Percentiles rank a stretch among this genome's conserved stretches.
phyloP scores from a whole-genome alignment of 2,113 vertebrate species.

The Crotalus helleri region DNA sequence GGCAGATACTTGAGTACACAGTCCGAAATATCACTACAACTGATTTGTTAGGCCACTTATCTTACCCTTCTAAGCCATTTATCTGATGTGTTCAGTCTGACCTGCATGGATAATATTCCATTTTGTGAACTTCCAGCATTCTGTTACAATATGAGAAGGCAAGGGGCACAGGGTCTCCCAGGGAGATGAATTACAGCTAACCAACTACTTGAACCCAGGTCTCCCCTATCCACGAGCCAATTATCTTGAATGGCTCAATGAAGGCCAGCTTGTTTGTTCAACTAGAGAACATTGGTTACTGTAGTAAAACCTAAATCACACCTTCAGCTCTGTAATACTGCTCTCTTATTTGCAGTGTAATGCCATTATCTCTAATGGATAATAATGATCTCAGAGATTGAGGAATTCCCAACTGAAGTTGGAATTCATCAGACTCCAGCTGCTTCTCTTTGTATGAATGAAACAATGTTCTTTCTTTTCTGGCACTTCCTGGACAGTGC shows the following conservation, averaged over 20 bases:
- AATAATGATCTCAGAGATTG: not conserved
- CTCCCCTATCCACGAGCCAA: not conserved
- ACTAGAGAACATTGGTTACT: not conserved
- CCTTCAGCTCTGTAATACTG: not conserved
- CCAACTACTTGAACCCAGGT: not conserved
- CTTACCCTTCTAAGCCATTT: not conserved
- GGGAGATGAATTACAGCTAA: not conserved
- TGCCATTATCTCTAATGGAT: not conserved
- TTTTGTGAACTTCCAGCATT: not conserved
- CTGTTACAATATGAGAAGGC: not conserved
- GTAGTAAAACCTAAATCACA: not conserved
- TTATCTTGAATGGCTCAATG: not conserved
- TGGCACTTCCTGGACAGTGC: not conserved
- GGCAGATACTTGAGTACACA: not conserved
- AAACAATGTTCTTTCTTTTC: not conserved
- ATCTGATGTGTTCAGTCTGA: not conserved
- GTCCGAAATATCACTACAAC: not conserved
- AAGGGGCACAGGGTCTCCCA: not conserved
- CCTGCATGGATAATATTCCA: not conserved
- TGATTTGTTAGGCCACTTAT: not conserved
- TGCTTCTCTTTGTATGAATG: not conserved
- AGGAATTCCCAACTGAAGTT: not conserved
- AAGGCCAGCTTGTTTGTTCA: not conserved
- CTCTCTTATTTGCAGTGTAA: not conserved
- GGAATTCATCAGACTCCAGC: not conserved